phyloP scores from a whole-genome alignment of 37 sponge, comb jelly and placozoan genomes.

The Agelas oroides region DNA sequence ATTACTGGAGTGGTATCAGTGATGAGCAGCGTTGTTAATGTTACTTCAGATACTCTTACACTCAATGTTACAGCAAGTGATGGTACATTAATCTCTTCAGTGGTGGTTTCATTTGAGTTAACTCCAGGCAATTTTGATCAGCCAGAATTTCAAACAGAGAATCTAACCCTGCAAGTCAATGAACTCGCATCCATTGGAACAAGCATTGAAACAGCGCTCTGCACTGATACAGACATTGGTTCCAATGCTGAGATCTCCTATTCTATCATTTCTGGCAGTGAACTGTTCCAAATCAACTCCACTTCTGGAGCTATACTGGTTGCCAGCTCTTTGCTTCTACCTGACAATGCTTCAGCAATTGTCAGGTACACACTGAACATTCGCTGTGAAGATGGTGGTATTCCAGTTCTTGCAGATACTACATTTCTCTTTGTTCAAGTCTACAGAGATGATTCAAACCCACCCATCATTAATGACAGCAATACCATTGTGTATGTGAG shows the following conservation, averaged over 20 bases:
- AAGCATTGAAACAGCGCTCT: conserved; percentile 26
- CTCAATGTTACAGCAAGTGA: conserved; percentile 35
- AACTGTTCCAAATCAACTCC: conserved; percentile 37
- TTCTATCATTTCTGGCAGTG: conserved; percentile 39
- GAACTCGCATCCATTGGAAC: conserved; percentile 40
- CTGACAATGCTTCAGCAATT: conserved; percentile 8
- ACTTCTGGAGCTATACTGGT: conserved; percentile 51
- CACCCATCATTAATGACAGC: conserved; percentile 13
- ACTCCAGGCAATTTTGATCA: conserved; percentile 55
- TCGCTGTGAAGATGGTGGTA: conserved; percentile 57
- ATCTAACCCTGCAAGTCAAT: conserved; percentile 5
- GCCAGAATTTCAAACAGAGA: conserved; percentile 41
- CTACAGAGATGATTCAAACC: conserved; percentile 22
- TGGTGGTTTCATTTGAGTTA: conserved; percentile 5
- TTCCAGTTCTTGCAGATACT: conserved; percentile 27
- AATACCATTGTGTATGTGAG: conserved; percentile 34
- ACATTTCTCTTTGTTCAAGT: conserved; percentile 40
- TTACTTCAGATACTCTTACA: background rate
- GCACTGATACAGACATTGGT: conserved; percentile 66
- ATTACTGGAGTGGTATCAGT: conserved; percentile 26
- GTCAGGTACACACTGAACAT: conserved; percentile 24
- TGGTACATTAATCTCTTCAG: background rate
- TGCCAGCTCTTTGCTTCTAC: conserved; percentile 27
- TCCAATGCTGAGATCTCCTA: conserved; percentile 61
- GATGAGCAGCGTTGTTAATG: conserved; percentile 19